Percentiles rank a stretch among this genome's conserved stretches.
Evolutionary conservation across 2,113 vertebrate species (phyloP).

Genomic region (Mixornis gularis): DNA sequence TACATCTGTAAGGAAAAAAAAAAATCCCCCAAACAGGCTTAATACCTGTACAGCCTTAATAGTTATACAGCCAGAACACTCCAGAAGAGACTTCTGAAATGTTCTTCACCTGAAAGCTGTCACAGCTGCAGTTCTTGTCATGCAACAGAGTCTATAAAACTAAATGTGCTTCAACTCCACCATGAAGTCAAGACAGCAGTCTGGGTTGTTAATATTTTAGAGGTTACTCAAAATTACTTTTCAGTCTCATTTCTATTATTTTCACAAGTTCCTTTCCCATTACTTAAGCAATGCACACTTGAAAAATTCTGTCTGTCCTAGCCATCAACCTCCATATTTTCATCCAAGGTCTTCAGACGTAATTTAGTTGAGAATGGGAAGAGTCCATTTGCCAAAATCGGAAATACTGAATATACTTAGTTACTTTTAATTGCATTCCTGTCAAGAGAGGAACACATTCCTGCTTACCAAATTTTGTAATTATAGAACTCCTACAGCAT

Average conservation of each 20-base stretch:
- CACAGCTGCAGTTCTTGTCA: neutral
- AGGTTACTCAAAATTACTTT: slow-evolving; percentile 1
- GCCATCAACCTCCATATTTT: neutral
- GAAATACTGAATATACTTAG: slow-evolving; percentile 14
- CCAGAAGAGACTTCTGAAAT: neutral
- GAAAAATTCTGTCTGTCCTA: neutral
- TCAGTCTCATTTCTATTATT: slow-evolving; percentile 12
- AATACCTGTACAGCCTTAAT: neutral
- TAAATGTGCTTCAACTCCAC: neutral
- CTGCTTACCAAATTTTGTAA: neutral
- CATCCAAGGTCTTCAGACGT: neutral
- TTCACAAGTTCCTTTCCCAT: slow-evolving; percentile 24
- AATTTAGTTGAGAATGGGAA: neutral
- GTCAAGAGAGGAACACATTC: neutral
- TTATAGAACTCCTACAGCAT: neutral
- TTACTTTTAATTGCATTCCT: neutral
- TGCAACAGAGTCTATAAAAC: neutral
- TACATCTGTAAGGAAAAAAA: neutral
- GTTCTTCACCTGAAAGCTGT: neutral
- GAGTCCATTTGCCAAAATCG: neutral
- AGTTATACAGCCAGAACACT: neutral
- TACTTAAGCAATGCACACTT: neutral
- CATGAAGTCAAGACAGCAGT: neutral
- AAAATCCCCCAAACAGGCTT: neutral
- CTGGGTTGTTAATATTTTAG: neutral